Evolutionary conservation across 2,888 invertebrate species (phyloP).

Genomic region (Scaptomyza cyrtandrae): DNA sequence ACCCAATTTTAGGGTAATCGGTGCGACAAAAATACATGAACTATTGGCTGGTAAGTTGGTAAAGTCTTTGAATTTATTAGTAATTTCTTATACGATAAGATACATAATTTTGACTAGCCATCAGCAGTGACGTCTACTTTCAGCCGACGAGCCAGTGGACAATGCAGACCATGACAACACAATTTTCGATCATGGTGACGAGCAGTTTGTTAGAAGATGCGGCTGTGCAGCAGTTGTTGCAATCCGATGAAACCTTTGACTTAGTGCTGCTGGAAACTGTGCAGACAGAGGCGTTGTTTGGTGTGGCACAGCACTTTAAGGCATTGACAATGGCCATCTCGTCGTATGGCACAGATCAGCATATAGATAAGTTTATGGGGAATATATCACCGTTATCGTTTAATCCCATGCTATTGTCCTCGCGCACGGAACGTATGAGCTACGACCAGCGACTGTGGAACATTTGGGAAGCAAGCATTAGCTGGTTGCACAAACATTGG

Average conservation of each 20-base stretch:
- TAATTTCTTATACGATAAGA: slow-evolving; percentile 11
- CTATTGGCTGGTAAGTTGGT: slow-evolving; percentile 55
- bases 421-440: slow-evolving; percentile 82
- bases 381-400: slow-evolving; percentile 80
- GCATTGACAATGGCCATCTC: slow-evolving; percentile 78
- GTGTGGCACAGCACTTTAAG: slow-evolving; percentile 75
- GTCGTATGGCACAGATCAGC: slow-evolving; percentile 70
- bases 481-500: slow-evolving; percentile 56
- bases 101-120: slow-evolving; percentile 22
- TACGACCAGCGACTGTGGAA: slow-evolving; percentile 81
- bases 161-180: slow-evolving; percentile 52
- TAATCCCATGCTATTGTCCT: slow-evolving; percentile 73
- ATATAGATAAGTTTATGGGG: slow-evolving; percentile 78
- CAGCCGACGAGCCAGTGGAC: slow-evolving; percentile 53
- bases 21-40: slow-evolving; percentile 65
- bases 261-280: slow-evolving; percentile 82
- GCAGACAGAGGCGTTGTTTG: slow-evolving; percentile 82
- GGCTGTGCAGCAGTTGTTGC: slow-evolving; percentile 61
- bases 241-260: slow-evolving; percentile 79
- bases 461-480: slow-evolving; percentile 57
- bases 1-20: slow-evolving; percentile 76
- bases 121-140: slow-evolving; percentile 35
- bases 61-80: neutral
- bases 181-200: slow-evolving; percentile 60
- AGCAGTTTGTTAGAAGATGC: slow-evolving; percentile 52